Evolutionary conservation across 2,888 invertebrate genomes (phyloP).

Genomic region (Anodontia alba): DNA sequence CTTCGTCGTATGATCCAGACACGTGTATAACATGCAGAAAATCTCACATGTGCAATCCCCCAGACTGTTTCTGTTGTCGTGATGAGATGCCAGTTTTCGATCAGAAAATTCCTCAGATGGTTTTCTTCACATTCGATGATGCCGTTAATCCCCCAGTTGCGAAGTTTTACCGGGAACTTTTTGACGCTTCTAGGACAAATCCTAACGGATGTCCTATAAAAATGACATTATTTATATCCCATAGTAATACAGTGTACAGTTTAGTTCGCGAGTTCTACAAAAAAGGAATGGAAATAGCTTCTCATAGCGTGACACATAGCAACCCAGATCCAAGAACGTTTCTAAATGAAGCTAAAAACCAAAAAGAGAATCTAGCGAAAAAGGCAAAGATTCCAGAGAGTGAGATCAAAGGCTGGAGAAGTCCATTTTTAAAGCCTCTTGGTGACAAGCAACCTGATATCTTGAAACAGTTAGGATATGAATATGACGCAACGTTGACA

Average conservation of each 20-base stretch:
- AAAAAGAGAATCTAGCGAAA: conserved; percentile 72
- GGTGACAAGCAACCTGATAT: conserved; percentile 72
- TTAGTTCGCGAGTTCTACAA: conserved; percentile 86
- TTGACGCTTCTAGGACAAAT: conserved; percentile 85
- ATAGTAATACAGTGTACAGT: conserved; percentile 99
- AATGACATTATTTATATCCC: conserved; percentile 99
- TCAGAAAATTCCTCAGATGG: conserved; percentile 77
- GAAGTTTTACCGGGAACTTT: conserved; percentile 63
- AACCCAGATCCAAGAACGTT: conserved; percentile 65
- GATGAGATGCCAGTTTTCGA: conserved; percentile 63
- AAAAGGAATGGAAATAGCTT: conserved; percentile 76
- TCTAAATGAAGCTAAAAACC: conserved; percentile 69
- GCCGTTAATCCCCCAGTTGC: conserved; percentile 75
- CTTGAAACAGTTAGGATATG: conserved; percentile 67
- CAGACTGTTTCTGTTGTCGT: conserved; percentile 69
- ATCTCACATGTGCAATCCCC: conserved; percentile 62
- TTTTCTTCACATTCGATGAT: conserved; percentile 79
- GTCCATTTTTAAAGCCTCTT: conserved; percentile 77
- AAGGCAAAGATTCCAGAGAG: conserved; percentile 85
- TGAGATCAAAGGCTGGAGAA: conserved; percentile 76
- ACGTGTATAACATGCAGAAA: conserved; percentile 61
- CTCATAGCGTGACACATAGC: conserved; percentile 77
- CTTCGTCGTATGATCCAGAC: conserved; percentile 42
- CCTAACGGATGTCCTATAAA: conserved; percentile 90
- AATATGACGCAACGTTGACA: conserved; percentile 79